Evolutionary conservation across 1,140 invertebrate species (phyloP).

Genomic region (Drosophila erecta): DNA sequence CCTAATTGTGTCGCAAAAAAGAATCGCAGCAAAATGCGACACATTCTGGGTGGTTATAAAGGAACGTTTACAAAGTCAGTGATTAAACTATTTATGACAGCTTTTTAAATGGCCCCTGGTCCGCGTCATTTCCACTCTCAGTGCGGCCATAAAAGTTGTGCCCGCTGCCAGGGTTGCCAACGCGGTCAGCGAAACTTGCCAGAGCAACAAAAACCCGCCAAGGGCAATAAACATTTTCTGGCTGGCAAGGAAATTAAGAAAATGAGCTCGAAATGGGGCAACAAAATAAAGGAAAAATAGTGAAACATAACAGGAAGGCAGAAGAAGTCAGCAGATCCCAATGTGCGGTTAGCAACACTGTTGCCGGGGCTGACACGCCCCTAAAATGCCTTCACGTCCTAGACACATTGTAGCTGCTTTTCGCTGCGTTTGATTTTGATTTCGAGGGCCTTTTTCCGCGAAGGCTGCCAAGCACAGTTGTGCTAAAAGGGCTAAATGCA

Average conservation of each 20-base stretch:
- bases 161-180: constrained; percentile 26
- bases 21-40: background rate
- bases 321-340: constrained; percentile 8
- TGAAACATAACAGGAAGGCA: constrained; percentile 7
- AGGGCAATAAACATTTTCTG: constrained; percentile 33
- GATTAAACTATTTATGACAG: constrained; percentile 82
- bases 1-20: constrained; percentile 13
- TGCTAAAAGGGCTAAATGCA: background rate
- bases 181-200: constrained; percentile 6
- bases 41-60: background rate
- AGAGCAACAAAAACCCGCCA: constrained; percentile 8
- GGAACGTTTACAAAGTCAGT: constrained; percentile 57
- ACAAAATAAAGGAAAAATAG: background rate
- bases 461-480: constrained; percentile 34
- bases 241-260: constrained; percentile 37
- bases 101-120: constrained; percentile 50
- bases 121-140: constrained; percentile 15
- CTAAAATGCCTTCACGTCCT: background rate
- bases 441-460: constrained; percentile 4
- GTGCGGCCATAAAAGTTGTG: constrained; percentile 14
- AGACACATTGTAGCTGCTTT: constrained; percentile 42
- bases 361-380: constrained; percentile 12
- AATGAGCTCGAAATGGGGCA: constrained; percentile 34
- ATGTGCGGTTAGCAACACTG: constrained; percentile 42
- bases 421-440: constrained; percentile 34